These are phyloP conservation scores for Omphaloscelis lunosa DNA, from an alignment of 2,888 invertebrate genomes.

Conservation along the genomic window DNA sequence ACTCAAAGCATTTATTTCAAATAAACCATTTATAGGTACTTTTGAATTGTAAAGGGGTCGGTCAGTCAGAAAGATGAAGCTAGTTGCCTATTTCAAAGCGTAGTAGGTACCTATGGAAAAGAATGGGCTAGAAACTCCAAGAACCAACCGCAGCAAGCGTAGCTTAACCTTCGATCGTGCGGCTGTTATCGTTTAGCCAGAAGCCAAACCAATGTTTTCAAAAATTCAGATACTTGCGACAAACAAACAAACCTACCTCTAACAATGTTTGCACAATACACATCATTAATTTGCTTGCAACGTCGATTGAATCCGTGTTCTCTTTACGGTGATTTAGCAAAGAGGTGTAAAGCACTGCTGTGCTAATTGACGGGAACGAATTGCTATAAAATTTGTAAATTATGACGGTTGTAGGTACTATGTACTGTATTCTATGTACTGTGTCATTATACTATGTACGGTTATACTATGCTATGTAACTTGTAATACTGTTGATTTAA, in stretches of 20 bases:
- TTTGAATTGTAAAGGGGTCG: too few species aligned
- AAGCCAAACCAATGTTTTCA: background rate
- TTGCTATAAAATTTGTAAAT: conserved; percentile 19
- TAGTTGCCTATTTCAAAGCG: too few species aligned
- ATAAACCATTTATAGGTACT: too few species aligned
- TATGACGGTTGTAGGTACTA: background rate
- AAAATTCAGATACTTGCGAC: background rate
- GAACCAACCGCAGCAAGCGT: background rate
- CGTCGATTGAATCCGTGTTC: conserved; percentile 29
- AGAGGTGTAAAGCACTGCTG: conserved; percentile 29
- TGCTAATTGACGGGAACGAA: conserved; percentile 51
- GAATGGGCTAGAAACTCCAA: too few species aligned
- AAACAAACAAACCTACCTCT: background rate
- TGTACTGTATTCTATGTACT: background rate
- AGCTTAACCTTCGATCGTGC: background rate
- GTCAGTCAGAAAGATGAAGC: too few species aligned
- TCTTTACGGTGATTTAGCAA: conserved; percentile 41
- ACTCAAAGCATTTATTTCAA: too few species aligned
- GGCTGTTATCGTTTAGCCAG: background rate
- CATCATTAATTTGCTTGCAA: conserved; percentile 16
- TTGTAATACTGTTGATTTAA: background rate
- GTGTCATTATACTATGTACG: too few species aligned
- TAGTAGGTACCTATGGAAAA: too few species aligned
- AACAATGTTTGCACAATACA: background rate
- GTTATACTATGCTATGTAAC: conserved; percentile 1